Conservation (phyloP, 23 tunicate species). For the Botrylloides violaceus region DNA sequence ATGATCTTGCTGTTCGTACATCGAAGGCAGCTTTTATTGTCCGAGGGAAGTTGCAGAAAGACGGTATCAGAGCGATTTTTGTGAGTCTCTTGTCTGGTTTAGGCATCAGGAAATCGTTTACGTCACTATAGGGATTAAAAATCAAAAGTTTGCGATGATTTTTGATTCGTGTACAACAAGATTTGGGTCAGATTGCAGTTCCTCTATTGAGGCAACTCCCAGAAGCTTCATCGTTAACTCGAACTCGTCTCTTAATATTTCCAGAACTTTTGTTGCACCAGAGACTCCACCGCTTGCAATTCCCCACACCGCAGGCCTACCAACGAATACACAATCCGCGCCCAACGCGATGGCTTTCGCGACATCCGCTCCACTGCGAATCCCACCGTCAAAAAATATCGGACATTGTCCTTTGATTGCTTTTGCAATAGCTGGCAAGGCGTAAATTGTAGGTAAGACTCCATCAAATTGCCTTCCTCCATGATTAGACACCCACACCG, state of each 20-base stretch:
- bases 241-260: constrained; percentile 33
- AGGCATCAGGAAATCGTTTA: too few relatives aligned
- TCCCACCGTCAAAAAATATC: constrained; percentile 43
- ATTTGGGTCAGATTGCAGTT: constrained; percentile 12
- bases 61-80: too few relatives aligned
- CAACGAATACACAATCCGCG: constrained; percentile 39
- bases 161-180: constrained; percentile 16
- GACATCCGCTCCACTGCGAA: constrained; percentile 37
- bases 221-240: constrained; percentile 38
- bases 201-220: constrained; percentile 27
- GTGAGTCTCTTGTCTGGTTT: too few relatives aligned
- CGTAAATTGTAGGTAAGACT: constrained; percentile 14
- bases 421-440: constrained; percentile 27
- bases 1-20: too few relatives aligned
- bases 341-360: constrained; percentile 45
- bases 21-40: too few relatives aligned
- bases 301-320: constrained; percentile 43
- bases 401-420: constrained; percentile 36
- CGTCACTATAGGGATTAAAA: too few relatives aligned
- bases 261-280: constrained; percentile 32
- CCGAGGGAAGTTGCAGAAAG: too few relatives aligned
- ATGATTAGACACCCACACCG: not conserved
- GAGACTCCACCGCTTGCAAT: constrained; percentile 33
- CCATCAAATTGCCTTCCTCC: not conserved
- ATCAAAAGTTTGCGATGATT: not conserved